Conservation (phyloP, 1,140 invertebrate genomes). For the Ostrea denselamellosa region DNA sequence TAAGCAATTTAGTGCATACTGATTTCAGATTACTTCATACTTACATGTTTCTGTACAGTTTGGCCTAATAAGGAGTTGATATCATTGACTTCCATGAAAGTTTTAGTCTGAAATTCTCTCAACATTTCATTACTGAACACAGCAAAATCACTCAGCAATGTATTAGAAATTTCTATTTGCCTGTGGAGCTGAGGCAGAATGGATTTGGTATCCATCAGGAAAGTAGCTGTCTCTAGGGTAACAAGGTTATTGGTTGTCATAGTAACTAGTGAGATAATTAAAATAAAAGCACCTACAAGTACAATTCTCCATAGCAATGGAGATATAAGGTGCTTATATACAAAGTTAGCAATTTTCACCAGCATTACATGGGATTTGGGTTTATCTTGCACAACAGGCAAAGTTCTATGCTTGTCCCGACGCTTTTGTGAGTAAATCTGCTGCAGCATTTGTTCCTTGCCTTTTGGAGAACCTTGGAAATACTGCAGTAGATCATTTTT, state of each 20-base stretch:
- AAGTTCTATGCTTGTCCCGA: slow-evolving; percentile 54
- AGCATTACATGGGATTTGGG: background rate
- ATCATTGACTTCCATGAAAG: slow-evolving; percentile 10
- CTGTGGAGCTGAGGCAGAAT: slow-evolving; percentile 65
- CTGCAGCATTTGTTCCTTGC: slow-evolving; percentile 71
- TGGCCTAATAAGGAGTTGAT: slow-evolving; percentile 26
- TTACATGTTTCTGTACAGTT: slow-evolving; percentile 16
- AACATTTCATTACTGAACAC: slow-evolving; percentile 50
- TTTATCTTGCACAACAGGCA: slow-evolving; percentile 2
- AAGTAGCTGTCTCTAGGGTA: slow-evolving; percentile 63
- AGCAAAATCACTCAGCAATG: slow-evolving; percentile 53
- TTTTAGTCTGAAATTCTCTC: slow-evolving; percentile 37
- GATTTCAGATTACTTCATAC: background rate
- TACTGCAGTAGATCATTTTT: slow-evolving; percentile 65
- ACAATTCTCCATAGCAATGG: slow-evolving; percentile 67
- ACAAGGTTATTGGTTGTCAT: slow-evolving; percentile 69
- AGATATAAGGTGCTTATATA: slow-evolving; percentile 64
- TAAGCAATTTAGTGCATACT: background rate
- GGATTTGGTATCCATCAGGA: slow-evolving; percentile 68
- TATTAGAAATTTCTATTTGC: slow-evolving; percentile 64
- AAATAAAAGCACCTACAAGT: slow-evolving; percentile 61
- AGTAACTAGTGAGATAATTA: slow-evolving; percentile 66
- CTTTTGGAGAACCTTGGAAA: slow-evolving; percentile 64
- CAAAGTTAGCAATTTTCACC: slow-evolving; percentile 46
- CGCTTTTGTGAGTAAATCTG: slow-evolving; percentile 72